These are phyloP conservation scores for Pseudoips prasinana DNA, from an alignment of 2,888 invertebrate genomes.

Conservation along the genomic window DNA sequence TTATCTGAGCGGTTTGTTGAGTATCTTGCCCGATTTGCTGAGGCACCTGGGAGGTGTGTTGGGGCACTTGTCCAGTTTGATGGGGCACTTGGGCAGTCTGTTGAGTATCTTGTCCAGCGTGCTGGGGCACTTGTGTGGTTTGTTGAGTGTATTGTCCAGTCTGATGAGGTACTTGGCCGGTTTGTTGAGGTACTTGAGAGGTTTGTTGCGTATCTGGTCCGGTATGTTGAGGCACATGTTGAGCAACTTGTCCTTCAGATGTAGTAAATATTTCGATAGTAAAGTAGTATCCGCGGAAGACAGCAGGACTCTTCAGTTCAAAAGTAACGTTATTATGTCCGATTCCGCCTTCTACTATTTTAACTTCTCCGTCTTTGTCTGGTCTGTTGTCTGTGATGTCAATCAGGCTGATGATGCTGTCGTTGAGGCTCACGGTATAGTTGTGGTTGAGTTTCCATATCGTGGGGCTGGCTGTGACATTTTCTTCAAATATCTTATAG, in stretches of 20 bases:
- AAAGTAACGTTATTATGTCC: slow-evolving; percentile 62
- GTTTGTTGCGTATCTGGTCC: slow-evolving; percentile 14
- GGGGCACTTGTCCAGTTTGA: no score
- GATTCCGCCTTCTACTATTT: slow-evolving; percentile 60
- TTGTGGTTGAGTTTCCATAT: slow-evolving; percentile 58
- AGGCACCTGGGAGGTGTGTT: no score
- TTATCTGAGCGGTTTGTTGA: no score
- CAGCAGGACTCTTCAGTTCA: slow-evolving; percentile 64
- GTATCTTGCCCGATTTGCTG: no score
- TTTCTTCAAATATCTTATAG: slow-evolving; percentile 53
- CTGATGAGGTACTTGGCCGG: no score
- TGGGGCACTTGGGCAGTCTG: no score
- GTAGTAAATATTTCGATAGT: slow-evolving; percentile 54
- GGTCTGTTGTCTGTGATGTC: slow-evolving; percentile 57
- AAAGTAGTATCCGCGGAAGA: slow-evolving; percentile 63
- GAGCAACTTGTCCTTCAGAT: slow-evolving; percentile 19
- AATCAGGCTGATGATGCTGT: slow-evolving; percentile 56
- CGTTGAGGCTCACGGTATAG: slow-evolving; percentile 49
- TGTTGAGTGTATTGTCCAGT: no score
- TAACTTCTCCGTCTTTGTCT: slow-evolving; percentile 63
- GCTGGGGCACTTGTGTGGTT: no score
- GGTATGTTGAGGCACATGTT: slow-evolving; percentile 5
- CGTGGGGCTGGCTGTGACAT: slow-evolving; percentile 56
- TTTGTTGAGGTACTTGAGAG: no score
- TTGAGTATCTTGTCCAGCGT: no score